phyloP scores from a whole-genome alignment of 2,888 invertebrate species.

The Leptogaster cylindrica region DNA sequence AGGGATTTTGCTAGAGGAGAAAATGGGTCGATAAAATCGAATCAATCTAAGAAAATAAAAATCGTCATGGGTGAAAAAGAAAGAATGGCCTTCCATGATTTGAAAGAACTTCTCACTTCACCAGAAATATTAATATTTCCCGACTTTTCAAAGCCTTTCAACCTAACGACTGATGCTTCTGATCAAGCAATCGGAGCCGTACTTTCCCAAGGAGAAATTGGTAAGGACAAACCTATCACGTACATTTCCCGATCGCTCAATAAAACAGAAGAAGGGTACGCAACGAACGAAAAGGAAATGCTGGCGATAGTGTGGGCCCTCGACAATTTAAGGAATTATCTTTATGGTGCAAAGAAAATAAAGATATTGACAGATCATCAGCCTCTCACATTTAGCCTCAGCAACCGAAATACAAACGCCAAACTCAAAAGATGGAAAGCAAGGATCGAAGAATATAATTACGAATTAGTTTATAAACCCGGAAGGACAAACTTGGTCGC shows the following conservation, averaged over 20 bases:
- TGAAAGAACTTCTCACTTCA: constrained; percentile 46
- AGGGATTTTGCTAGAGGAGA: constrained; percentile 47
- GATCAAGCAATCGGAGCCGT: constrained; percentile 38
- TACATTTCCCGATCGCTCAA: constrained; percentile 40
- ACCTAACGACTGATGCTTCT: constrained; percentile 31
- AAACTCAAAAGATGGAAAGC: constrained; percentile 44
- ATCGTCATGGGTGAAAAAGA: constrained; percentile 41
- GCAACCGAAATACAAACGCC: constrained; percentile 40
- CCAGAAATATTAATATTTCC: constrained; percentile 45
- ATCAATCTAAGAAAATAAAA: constrained; percentile 43
- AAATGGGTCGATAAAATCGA: constrained; percentile 45
- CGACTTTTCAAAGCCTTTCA: constrained; percentile 44
- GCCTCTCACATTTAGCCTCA: constrained; percentile 29
- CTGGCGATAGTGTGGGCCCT: constrained; percentile 36
- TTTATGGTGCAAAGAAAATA: constrained; percentile 32
- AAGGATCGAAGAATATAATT: constrained; percentile 47
- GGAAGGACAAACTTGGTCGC: constrained; percentile 35
- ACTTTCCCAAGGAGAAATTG: constrained; percentile 5
- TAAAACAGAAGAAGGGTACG: constrained; percentile 39
- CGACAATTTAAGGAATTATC: constrained; percentile 35
- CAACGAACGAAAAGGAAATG: constrained; percentile 35
- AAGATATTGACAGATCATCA: constrained; percentile 39
- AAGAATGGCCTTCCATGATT: constrained; percentile 43
- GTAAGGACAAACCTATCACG: no score
- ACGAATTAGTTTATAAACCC: constrained; percentile 40